A percentile compares a stretch with the other conserved stretches of the same genome.
phyloP scores from a whole-genome alignment of 2,113 vertebrate genomes.

The Apteryx mantelli region DNA sequence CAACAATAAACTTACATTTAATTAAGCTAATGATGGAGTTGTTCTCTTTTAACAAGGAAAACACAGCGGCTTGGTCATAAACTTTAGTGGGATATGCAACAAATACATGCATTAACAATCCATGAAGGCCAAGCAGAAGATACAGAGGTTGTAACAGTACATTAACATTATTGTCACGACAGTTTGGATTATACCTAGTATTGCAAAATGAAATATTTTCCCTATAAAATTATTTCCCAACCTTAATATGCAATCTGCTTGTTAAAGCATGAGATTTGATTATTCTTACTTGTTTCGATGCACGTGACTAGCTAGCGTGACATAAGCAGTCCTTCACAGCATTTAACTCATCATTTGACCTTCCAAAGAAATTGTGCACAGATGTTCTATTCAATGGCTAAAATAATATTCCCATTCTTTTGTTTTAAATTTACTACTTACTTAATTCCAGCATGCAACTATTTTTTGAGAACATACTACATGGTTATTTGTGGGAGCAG shows the following conservation, averaged over 20 bases:
- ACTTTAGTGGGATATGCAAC: not conserved
- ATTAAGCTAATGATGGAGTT: not conserved
- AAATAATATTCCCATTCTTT: not conserved
- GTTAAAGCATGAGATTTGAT: conserved; percentile 28
- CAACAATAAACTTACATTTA: not conserved
- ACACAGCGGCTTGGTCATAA: not conserved
- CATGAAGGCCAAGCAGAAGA: not conserved
- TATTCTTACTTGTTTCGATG: not conserved
- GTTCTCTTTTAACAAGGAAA: not conserved
- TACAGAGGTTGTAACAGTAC: not conserved
- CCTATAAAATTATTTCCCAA: not conserved
- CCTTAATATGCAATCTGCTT: not conserved
- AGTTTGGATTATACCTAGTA: not conserved
- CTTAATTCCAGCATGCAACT: not conserved
- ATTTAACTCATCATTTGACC: conserved; percentile 18
- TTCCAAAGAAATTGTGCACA: not conserved
- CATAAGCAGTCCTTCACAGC: not conserved
- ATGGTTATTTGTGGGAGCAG: not conserved
- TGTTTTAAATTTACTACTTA: not conserved
- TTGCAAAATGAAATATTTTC: not conserved
- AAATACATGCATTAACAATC: conserved; percentile 22
- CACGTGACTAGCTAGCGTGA: not conserved
- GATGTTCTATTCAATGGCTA: not conserved
- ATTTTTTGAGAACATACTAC: not conserved
- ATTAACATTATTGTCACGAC: not conserved